These are phyloP conservation scores for Scrobipalpa atriplicella DNA, from an alignment of 2,888 invertebrate genomes.

Conservation along the genomic window DNA sequence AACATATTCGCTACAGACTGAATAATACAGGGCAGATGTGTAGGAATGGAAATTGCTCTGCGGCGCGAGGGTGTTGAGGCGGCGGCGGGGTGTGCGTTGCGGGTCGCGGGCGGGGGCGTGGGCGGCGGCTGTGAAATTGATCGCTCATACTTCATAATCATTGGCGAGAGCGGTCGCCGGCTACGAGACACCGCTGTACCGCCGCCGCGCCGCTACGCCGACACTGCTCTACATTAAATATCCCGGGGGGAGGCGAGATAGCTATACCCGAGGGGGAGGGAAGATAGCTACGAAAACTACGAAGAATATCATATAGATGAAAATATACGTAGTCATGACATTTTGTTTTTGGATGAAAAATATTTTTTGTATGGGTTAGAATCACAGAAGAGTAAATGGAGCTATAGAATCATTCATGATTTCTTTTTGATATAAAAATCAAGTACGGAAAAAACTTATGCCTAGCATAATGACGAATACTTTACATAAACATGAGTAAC, in stretches of 20 bases:
- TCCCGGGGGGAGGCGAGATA: slow-evolving; percentile 4
- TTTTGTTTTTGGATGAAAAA: background rate
- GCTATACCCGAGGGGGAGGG: slow-evolving; percentile 14
- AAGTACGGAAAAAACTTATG: background rate
- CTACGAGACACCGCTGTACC: background rate
- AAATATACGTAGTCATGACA: background rate
- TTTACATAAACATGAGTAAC: background rate
- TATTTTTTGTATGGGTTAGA: too few relatives aligned
- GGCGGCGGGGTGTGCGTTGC: slow-evolving; percentile 31
- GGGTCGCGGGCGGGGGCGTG: slow-evolving; percentile 46
- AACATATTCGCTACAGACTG: background rate
- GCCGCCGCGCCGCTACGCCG: background rate
- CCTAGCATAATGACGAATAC: background rate
- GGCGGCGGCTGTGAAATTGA: slow-evolving; percentile 64
- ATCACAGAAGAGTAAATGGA: too few relatives aligned
- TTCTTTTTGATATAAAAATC: background rate
- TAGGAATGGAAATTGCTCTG: slow-evolving; percentile 39
- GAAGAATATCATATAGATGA: background rate
- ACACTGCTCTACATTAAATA: slow-evolving; percentile 16
- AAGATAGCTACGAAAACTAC: slow-evolving; percentile 6
- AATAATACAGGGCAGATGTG: background rate
- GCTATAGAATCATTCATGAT: too few relatives aligned
- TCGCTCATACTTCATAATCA: slow-evolving; percentile 69
- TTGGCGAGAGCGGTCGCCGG: slow-evolving; percentile 52
- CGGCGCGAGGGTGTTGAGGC: slow-evolving; percentile 37